Base-by-base conservation (phyloP, 2,797 vertebrate genomes). In the Melanotaenia maccullochi region DNA sequence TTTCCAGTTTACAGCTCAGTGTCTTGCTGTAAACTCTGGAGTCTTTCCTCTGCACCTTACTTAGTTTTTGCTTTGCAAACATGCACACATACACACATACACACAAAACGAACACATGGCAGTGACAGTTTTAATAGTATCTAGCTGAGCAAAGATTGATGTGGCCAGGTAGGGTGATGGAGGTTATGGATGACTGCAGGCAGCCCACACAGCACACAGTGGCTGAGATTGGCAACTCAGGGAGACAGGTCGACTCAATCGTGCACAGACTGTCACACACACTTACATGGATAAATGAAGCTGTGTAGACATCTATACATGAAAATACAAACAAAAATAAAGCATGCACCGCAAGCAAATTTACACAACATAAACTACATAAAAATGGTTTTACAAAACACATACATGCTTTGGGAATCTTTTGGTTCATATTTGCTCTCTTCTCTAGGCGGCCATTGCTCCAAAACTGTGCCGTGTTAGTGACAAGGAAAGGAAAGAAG, bases 371-470 rank as follows among this genome's bases (percentile, higher is more conserved):
- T 32, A 40, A 55, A 24, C 24, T 66, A 49, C 16, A 38, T 13
- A 28, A 5, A 73, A 22, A 24, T 28, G 18, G n/a, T 64, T 63
- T 62, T 60, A 5, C 49, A 51, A 42, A 38, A 59, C 22, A 52
- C 36, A 36, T 58, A 28, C 65, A 60, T 35, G n/a, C 32, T 40
- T 1, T 42, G 51, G 89, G 80, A 82, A 90, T 87, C 95, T 28
- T 94, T 93, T 95, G 94, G 94, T 94, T 91, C 95, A 95, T 95
- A 89, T 89, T 90, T 88, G 36, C 74, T 86, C 78, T 87, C 84
- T 88, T 96, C 94, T 84, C 94, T 94, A 93, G 95, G 93, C 95
- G 93, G 95, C 94, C 95, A 82, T 96, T 95, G 95, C 96, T 95
- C 93, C 85, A 89, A 82, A 91, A 77, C 71, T 75, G 76, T 35